Percentiles rank a stretch among this genome's conserved stretches.
Conservation (phyloP, 2,888 invertebrate genomes). For the Tinea trinotella region DNA sequence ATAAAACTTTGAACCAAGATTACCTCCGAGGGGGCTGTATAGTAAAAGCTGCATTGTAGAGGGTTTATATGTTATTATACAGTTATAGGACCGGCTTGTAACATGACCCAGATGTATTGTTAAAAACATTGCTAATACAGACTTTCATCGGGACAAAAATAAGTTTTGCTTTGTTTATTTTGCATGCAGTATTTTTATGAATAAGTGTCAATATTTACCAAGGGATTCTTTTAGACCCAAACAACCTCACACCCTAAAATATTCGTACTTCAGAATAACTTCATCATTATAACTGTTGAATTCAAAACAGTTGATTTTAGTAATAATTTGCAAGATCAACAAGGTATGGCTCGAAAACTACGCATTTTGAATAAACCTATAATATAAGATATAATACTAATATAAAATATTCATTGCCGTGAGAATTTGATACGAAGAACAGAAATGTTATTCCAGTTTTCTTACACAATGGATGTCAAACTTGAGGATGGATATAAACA, state of each 20-base stretch:
- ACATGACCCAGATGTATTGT: conserved; percentile 16
- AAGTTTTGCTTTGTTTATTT: not conserved
- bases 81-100: conserved; percentile 8
- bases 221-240: no score
- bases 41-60: conserved; percentile 11
- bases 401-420: not conserved
- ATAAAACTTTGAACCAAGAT: conserved; percentile 17
- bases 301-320: no score
- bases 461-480: conserved; percentile 15
- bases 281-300: no score
- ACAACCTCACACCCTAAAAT: no score
- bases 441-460: not conserved
- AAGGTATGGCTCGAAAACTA: no score
- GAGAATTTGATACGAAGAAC: not conserved
- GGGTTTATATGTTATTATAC: conserved; percentile 13
- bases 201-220: no score
- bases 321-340: no score
- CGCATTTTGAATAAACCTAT: no score
- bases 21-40: conserved; percentile 14
- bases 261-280: no score
- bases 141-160: not conserved
- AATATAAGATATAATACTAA: no score
- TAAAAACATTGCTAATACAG: not conserved
- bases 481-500: conserved; percentile 9
- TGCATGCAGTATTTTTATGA: no score